Evolutionary conservation across 2,888 invertebrate species (phyloP).

Genomic region (Orchesella flavescens): DNA sequence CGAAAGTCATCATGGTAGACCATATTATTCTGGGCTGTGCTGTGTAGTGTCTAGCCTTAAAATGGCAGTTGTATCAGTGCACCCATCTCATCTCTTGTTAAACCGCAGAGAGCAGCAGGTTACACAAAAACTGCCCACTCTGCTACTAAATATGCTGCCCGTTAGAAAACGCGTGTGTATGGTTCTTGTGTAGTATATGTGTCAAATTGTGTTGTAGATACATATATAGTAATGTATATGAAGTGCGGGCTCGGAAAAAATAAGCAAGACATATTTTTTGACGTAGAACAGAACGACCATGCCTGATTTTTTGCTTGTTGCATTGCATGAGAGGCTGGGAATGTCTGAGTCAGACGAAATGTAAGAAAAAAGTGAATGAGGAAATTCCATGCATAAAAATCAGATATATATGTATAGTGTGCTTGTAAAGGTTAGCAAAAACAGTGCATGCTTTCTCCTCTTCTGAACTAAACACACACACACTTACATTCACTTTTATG

Average conservation of each 20-base stretch:
- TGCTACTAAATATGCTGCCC: neutral
- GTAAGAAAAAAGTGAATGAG: neutral
- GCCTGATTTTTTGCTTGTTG: constrained; percentile 30
- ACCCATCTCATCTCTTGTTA: neutral
- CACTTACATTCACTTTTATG: neutral
- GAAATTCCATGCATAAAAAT: constrained; percentile 8
- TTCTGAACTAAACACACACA: neutral
- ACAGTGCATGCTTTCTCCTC: constrained; percentile 34
- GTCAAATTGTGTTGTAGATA: neutral
- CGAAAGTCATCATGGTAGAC: constrained; percentile 36
- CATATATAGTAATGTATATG: neutral
- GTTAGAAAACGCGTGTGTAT: constrained; percentile 5
- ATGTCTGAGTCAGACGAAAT: constrained; percentile 12
- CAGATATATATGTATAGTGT: neutral
- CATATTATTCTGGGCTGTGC: neutral
- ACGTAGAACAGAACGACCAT: neutral
- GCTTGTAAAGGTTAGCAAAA: constrained; percentile 7
- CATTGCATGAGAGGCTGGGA: constrained; percentile 4
- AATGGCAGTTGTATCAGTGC: neutral
- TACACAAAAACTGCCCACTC: neutral
- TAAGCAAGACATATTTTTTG: neutral
- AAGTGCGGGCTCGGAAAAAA: neutral
- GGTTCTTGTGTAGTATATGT: constrained; percentile 2
- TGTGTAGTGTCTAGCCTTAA: constrained; percentile 4
- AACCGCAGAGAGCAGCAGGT: neutral